These are phyloP conservation scores for Trachelus troglodyta DNA, from an alignment of 2,888 invertebrate species.

Conservation along the genomic window DNA sequence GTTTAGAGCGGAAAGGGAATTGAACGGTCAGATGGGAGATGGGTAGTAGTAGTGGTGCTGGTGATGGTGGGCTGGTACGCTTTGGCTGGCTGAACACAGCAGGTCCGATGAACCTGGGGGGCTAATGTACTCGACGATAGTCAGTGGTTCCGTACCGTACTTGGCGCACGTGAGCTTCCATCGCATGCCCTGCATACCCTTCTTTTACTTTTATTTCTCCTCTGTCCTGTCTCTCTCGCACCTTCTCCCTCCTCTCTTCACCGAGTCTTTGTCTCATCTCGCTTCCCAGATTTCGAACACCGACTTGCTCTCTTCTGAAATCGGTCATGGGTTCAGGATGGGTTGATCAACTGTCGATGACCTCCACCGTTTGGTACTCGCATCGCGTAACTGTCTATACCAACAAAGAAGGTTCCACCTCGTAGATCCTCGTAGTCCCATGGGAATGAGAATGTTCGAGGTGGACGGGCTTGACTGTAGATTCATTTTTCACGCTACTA, in stretches of 20 bases:
- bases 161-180: conserved; percentile 56
- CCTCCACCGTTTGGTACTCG: conserved; percentile 23
- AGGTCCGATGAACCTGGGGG: conserved; percentile 62
- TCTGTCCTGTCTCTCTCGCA: conserved; percentile 18
- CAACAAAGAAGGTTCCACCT: background rate
- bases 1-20: background rate
- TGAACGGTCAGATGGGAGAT: background rate
- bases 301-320: background rate
- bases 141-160: conserved; percentile 49
- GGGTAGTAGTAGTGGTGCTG: background rate
- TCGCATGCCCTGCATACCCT: conserved; percentile 60
- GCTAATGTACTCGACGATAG: conserved; percentile 53
- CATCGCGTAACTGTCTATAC: background rate
- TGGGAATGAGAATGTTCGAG: background rate
- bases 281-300: background rate
- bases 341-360: conserved; percentile 43
- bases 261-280: background rate
- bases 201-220: conserved; percentile 29
- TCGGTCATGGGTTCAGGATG: conserved; percentile 48
- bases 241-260: conserved; percentile 9
- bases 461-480: background rate
- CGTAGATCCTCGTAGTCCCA: background rate
- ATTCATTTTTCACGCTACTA: background rate
- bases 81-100: conserved; percentile 22
- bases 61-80: background rate